Conservation (phyloP, 2,113 vertebrate species). For the Epinephelus fuscoguttatus region DNA sequence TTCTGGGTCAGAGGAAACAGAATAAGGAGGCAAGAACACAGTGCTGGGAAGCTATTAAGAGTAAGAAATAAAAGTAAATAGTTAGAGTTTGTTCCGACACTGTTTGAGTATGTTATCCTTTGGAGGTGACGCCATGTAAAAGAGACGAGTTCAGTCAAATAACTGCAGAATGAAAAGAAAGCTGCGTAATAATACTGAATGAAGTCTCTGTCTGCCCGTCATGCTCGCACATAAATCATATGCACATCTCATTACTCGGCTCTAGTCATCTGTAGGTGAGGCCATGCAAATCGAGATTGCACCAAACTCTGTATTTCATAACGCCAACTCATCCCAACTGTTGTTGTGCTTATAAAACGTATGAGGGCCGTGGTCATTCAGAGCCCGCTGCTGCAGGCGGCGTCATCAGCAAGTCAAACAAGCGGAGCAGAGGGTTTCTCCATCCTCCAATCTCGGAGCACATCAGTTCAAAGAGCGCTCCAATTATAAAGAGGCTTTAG, state of each 20-base stretch:
- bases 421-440: conserved; percentile 48
- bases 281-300: conserved; percentile 5
- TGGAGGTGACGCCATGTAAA: too few species aligned
- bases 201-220: background rate
- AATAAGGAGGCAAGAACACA: too few species aligned
- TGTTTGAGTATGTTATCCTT: too few species aligned
- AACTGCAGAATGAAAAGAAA: background rate
- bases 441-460: conserved; percentile 57
- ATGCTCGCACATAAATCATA: background rate
- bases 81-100: too few species aligned
- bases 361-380: conserved; percentile 19
- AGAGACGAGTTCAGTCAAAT: too few species aligned
- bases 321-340: background rate
- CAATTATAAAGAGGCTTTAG: conserved; percentile 71
- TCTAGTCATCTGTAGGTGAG: conserved; percentile 12
- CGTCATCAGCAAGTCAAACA: conserved; percentile 54
- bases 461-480: conserved; percentile 64
- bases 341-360: background rate
- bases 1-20: too few species aligned
- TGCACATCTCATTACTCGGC: background rate
- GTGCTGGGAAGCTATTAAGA: too few species aligned
- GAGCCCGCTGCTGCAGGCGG: conserved; percentile 34
- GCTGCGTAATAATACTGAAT: background rate
- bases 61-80: too few species aligned
- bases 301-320: background rate